Conservation (phyloP, 2,888 invertebrate genomes). For the Archaeoteleia sp. region DNA sequence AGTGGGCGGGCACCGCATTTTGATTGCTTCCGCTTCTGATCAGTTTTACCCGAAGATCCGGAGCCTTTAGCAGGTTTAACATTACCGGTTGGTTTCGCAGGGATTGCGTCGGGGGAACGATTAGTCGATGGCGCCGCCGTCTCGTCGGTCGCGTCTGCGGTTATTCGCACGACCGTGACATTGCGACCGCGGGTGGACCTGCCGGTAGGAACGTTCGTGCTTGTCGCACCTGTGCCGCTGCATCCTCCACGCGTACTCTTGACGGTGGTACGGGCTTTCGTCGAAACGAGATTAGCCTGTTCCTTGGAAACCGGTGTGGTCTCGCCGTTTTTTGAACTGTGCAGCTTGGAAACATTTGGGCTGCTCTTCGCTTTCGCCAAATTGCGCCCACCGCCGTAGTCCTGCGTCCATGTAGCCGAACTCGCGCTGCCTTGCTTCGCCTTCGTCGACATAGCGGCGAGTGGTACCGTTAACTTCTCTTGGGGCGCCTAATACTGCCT, state of each 20-base stretch:
- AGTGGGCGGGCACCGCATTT: slow-evolving; percentile 27
- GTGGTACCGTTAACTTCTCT: slow-evolving; percentile 32
- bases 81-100: neutral
- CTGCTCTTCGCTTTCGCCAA: slow-evolving; percentile 69
- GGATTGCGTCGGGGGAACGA: slow-evolving; percentile 2
- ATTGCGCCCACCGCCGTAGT: slow-evolving; percentile 42
- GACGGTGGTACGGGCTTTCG: slow-evolving; percentile 5
- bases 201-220: neutral
- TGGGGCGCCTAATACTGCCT: slow-evolving; percentile 23
- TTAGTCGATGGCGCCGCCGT: slow-evolving; percentile 7
- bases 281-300: slow-evolving; percentile 16
- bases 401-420: slow-evolving; percentile 20
- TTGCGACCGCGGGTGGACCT: slow-evolving; percentile 1
- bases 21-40: slow-evolving; percentile 53
- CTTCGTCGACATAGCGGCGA: slow-evolving; percentile 46
- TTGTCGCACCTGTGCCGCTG: neutral
- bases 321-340: slow-evolving; percentile 38
- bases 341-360: slow-evolving; percentile 65
- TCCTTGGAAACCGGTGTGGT: slow-evolving; percentile 37
- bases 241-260: neutral
- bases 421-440: slow-evolving; percentile 19
- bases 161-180: slow-evolving; percentile 19
- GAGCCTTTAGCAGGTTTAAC: neutral
- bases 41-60: slow-evolving; percentile 28
- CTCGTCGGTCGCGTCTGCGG: slow-evolving; percentile 7